Percentiles rank a stretch among this genome's conserved stretches.
phyloP scores from a whole-genome alignment of 2,797 vertebrate genomes.

The Chaetophractus vellerosus region DNA sequence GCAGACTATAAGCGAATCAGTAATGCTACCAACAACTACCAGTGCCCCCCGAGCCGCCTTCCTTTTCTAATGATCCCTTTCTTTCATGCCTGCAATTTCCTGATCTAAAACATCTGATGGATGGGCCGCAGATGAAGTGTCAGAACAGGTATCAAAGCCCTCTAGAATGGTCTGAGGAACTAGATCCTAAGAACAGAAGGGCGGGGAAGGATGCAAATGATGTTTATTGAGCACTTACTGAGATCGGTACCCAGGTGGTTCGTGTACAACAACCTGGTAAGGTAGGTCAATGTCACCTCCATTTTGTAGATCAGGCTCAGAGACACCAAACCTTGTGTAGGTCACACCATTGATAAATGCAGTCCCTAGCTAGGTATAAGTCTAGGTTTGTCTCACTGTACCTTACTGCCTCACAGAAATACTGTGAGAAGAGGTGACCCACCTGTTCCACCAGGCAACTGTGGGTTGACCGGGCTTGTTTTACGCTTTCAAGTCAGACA shows the following conservation, averaged over 20 bases:
- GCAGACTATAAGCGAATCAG: neutral
- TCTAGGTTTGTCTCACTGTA: neutral
- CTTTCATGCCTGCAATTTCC: neutral
- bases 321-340: neutral
- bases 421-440: neutral
- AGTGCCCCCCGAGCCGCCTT: neutral
- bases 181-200: neutral
- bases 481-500: neutral
- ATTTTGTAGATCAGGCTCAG: neutral
- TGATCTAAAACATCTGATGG: neutral
- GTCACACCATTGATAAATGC: neutral
- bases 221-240: accelerated
- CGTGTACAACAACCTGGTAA: neutral
- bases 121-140: neutral
- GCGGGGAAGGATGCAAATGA: neutral
- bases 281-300: neutral
- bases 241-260: neutral
- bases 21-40: neutral
- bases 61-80: neutral
- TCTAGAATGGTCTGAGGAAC: neutral
- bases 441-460: neutral
- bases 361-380: neutral
- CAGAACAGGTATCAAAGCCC: neutral
- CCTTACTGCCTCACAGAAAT: neutral
- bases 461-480: neutral